phyloP scores from a whole-genome alignment of 2,797 vertebrate genomes.

The Carcharodon carcharias region DNA sequence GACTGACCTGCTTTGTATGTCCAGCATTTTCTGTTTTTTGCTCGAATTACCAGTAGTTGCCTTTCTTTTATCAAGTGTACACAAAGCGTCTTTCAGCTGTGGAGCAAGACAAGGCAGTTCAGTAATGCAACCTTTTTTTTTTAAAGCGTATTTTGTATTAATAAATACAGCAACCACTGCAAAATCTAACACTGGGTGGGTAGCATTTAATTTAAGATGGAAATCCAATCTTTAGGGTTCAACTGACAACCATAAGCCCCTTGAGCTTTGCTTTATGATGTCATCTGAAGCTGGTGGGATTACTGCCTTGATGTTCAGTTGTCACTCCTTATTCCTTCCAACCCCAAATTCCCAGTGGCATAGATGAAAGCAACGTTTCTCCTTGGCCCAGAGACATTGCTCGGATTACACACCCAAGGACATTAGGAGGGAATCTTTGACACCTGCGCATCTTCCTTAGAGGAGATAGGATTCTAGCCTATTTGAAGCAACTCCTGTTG shows the following conservation, averaged over 20 bases:
- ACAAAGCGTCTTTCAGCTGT: not conserved
- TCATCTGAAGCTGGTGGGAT: not conserved
- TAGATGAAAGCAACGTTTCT: not conserved
- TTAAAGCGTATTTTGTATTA: not conserved
- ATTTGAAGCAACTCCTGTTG: not conserved
- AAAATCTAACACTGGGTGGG: not conserved
- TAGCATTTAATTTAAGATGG: not conserved
- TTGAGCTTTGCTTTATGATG: not conserved
- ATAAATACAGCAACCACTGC: not conserved
- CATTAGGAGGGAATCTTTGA: not conserved
- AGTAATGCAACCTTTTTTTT: not conserved
- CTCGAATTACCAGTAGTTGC: not conserved
- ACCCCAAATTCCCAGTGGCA: not conserved
- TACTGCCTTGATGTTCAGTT: not conserved
- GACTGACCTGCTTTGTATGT: not conserved
- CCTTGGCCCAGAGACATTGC: not conserved
- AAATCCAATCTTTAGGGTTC: not conserved
- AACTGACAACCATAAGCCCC: not conserved
- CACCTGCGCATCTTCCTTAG: not conserved
- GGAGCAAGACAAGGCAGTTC: not conserved
- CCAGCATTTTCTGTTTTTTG: not conserved
- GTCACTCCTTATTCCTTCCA: not conserved
- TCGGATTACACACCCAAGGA: not conserved
- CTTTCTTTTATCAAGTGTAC: not conserved
- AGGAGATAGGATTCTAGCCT: not conserved